Conservation (phyloP, 92 coral and sea anemone species). For the Phenganax marumi region DNA sequence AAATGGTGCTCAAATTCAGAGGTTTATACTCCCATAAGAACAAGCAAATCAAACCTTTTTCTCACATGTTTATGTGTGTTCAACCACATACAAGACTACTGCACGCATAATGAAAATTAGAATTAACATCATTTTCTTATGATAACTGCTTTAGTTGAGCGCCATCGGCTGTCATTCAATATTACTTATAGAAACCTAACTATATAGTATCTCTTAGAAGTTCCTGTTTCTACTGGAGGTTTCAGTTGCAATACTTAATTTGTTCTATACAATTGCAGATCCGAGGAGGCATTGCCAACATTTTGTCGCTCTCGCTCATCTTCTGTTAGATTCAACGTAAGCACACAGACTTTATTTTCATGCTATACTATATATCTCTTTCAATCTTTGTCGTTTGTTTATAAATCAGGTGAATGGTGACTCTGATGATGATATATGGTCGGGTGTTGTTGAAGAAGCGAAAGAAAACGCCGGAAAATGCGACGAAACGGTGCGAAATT, state of each 20-base stretch:
- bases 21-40: too few relatives aligned
- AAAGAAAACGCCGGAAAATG: constrained; percentile 20
- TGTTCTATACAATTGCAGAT: constrained; percentile 46
- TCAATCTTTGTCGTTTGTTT: background rate
- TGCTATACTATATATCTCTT: background rate
- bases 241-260: background rate
- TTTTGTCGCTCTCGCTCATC: constrained; percentile 74
- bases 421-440: constrained; percentile 98
- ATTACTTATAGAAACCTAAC: too few relatives aligned
- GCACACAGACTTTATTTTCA: constrained; percentile 7
- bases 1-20: too few relatives aligned
- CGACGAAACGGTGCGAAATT: constrained; percentile 31
- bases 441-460: constrained; percentile 67
- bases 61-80: too few relatives aligned
- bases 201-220: too few relatives aligned
- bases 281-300: constrained; percentile 95
- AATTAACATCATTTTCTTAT: too few relatives aligned
- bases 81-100: too few relatives aligned
- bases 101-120: too few relatives aligned
- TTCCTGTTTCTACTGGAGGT: too few relatives aligned
- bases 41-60: too few relatives aligned
- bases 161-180: too few relatives aligned
- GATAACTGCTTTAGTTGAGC: too few relatives aligned
- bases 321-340: constrained; percentile 69
- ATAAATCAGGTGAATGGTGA: constrained; percentile 53